phyloP scores from a whole-genome alignment of 2,888 invertebrate genomes.

The Cephus sareptanus region DNA sequence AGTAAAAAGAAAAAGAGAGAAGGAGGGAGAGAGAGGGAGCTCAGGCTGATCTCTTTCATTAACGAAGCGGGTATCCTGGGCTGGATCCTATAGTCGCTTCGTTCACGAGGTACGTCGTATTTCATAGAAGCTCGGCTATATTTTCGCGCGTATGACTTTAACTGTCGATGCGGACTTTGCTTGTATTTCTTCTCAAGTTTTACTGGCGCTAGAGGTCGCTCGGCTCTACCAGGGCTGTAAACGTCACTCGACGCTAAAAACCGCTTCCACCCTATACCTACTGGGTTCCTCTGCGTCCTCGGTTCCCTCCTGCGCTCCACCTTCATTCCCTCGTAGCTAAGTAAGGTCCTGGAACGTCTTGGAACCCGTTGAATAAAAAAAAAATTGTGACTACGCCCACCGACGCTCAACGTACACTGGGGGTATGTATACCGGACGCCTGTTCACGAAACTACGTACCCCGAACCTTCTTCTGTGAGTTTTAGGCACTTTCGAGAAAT shows the following conservation, averaged over 20 bases:
- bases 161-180: conserved; percentile 58
- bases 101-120: conserved; percentile 48
- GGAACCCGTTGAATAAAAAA: not conserved
- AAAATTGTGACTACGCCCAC: not conserved
- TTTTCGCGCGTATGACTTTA: conserved; percentile 64
- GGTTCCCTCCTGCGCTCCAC: not conserved
- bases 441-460: not conserved
- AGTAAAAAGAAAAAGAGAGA: not conserved
- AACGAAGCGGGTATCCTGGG: conserved; percentile 38
- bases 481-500: conserved; percentile 28
- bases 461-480: not conserved
- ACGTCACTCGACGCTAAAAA: conserved; percentile 48
- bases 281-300: not conserved
- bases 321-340: not conserved
- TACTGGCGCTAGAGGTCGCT: conserved; percentile 50
- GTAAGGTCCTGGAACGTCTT: not conserved
- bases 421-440: not conserved
- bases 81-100: conserved; percentile 19
- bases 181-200: conserved; percentile 58
- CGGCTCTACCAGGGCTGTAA: conserved; percentile 52
- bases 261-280: conserved; percentile 1
- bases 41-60: conserved; percentile 39
- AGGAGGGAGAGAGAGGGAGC: conserved; percentile 8
- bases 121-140: conserved; percentile 56
- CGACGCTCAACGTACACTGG: not conserved